Base-by-base conservation (phyloP, 2,113 vertebrate genomes). In the Lanius collurio region DNA sequence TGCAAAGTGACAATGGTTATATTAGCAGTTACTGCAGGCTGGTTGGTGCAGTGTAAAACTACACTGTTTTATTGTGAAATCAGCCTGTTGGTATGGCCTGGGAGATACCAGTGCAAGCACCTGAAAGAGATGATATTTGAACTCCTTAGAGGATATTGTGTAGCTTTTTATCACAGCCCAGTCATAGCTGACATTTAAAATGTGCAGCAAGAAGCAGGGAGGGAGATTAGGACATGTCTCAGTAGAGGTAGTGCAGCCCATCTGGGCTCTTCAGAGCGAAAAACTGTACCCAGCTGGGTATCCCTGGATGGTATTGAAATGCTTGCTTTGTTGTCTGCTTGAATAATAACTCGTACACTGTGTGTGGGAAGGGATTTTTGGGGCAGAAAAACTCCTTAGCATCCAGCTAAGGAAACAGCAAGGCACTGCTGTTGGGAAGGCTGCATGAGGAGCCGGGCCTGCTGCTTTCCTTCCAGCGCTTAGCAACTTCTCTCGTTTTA, bases 401-500 rank as follows among this genome's bases (percentile, higher is more conserved):
- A n/a, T 63, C 41, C 39, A 77, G 68, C 47, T 41, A 62, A 71
- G 65, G 63, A 42, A 88, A 12, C 41, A 87, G 56, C 41, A 50
- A 46, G 70, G 63, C 35, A 2, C 17, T 79, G 79, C 33, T 83
- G 27, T 52, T 93, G 70, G 15, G 56, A 81, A 79, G 71, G 35
- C 46, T 65, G 37, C n/a, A 7, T 19, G 16, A 81, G 49, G 74
- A 79, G 28, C 49, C 0, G 1, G 77, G 17, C 53, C 50, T 77
- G 55, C 56, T 85, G 77, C 82, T 79, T 77, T 57, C 47, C 42
- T 89, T 44, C 46, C 33, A 30, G 9, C 2, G 2, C 81, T 94
- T 55, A 71, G 55, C 62, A 30, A 23, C 70, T 87, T 92, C 35
- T 96, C 84, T 73, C 49, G 0, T 91, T 94, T 13, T 92, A 99